Base-by-base conservation (phyloP, 1,140 invertebrate genomes). In the Cephus cinctus region DNA sequence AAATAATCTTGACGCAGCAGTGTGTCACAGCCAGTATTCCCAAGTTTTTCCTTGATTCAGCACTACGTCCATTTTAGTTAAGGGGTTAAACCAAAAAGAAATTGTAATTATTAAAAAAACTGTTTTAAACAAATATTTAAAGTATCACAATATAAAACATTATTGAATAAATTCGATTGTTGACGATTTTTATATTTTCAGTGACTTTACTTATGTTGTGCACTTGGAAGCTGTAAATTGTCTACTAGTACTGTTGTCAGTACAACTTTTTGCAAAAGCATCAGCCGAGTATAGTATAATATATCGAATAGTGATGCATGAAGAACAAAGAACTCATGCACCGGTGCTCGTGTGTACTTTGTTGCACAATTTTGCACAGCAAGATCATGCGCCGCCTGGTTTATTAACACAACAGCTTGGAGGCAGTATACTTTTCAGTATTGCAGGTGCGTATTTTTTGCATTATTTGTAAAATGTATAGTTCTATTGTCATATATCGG, bases 211-310 rank as follows among this genome's bases (percentile, higher is more conserved):
- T 20, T 95, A 96, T 74, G 83, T 87, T 30, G 76, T 96, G 23
- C 93, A 94, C 59, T 70, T 92, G 50, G 94, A 98, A 73, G 86
- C 90, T 23, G 83, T 96, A 30, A 96, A 95, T 69, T 88, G 86
- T 22, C 69, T 97, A 15, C 77, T 97, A 3, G 86, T 94, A 0
- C 70, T 97, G 14, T 80, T 97, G 50, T 95, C 93, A 1, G 86
- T 93, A 34, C 92, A 95, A 75, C 82, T 96, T 74, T 96, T 92
- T 59, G 84, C 86, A 6, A 84, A 84, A 65, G 80, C 78, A 50
- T 82, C 84, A 44, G 78, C 76, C 39, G 86, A 86, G 52, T 77
- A 80, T 21, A 80, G 75, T 50, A 66, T 58, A 43, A 67, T 81
- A 68, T 84, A 71, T 65, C 85, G 84, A 64, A 85, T 86, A 30